Conservation (phyloP, 2,797 vertebrate genomes). For the Eremophila alpestris region DNA sequence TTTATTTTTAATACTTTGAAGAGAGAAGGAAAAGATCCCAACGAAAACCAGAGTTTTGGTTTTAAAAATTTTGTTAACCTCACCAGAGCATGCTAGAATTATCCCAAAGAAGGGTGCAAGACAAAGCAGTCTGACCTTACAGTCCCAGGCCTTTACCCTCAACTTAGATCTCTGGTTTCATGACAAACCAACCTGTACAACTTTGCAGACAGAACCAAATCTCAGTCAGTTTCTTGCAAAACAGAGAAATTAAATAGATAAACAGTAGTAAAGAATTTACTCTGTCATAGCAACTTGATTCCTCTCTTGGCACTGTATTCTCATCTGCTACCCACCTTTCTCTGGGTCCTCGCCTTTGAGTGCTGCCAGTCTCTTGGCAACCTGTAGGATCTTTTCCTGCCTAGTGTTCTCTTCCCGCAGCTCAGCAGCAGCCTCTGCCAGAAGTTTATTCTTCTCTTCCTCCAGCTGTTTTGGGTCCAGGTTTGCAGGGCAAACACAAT, state of each 20-base stretch:
- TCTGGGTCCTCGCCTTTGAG: constrained; percentile 90
- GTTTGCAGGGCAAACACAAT: constrained; percentile 67
- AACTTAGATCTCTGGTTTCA: not conserved
- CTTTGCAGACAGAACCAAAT: not conserved
- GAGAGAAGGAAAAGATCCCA: not conserved
- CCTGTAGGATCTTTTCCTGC: constrained; percentile 85
- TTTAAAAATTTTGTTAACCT: not conserved
- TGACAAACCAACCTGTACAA: not conserved
- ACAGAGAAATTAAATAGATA: not conserved
- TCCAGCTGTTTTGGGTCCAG: constrained; percentile 82
- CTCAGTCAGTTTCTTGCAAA: not conserved
- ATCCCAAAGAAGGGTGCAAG: not conserved
- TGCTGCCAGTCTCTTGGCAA: constrained; percentile 87
- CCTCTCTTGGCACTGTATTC: not conserved
- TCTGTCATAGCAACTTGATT: not conserved
- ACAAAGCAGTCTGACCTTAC: not conserved
- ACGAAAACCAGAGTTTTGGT: not conserved
- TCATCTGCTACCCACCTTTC: constrained; percentile 77
- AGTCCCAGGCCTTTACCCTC: not conserved
- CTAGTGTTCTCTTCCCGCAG: constrained; percentile 83
- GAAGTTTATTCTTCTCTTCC: constrained; percentile 83
- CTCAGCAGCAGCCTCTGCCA: constrained; percentile 87
- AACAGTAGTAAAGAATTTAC: not conserved
- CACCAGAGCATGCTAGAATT: not conserved
- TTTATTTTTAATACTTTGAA: not conserved